Base-by-base conservation (phyloP, 1,140 invertebrate species). In the Panulirus ornatus region DNA sequence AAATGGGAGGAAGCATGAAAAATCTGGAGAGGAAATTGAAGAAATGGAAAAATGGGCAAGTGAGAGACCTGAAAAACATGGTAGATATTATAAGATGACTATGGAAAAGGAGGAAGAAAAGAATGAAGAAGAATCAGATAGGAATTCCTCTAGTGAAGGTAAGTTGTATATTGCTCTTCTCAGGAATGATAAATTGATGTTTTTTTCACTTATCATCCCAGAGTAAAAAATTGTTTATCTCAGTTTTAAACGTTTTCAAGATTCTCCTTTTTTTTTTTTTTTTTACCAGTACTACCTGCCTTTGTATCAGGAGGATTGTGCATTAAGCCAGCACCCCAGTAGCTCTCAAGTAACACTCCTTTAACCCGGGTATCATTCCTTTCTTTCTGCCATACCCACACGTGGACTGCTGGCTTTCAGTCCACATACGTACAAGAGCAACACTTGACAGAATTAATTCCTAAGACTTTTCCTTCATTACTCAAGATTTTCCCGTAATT, bases 31-130 rank as follows among this genome's bases (percentile, higher is more conserved):
- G 16, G 36, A 75, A 75, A n/a, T 22, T 75, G 70, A 73, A 22
- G 70, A 2, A 73, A 73, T 5, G 9, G 71, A 75, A 75, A 75
- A 44, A 40, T 75, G 71, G 71, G 34, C 36, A 40, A 44, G 8
- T 40, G 40, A 75, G 30, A 75, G 71, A 75, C 16, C 40, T 40
- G 71, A 75, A 75, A 38, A 75, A 22, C 36, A 75, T 16, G n/a
- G 30, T 1, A 40, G 22, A 44, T 9, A 5, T 44, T 38, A 38
- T 75, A n/a, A 75, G 14, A 27, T 66, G 27, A 9, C 5, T 2
- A 47, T 5, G 6, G 6, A 66, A 66, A 3, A 34, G n/a, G 9
- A 5, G n/a, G 6, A 30, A 1, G n/a, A 66, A 30, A 66, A 66
- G 27, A 27, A 6, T 5, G 14, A 47, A 11, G 44, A 47, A 47